Percentiles rank a stretch among this genome's conserved stretches.
Evolutionary conservation across 2,888 invertebrate genomes (phyloP).

Genomic region (Zygothrica quintamaculata): DNA sequence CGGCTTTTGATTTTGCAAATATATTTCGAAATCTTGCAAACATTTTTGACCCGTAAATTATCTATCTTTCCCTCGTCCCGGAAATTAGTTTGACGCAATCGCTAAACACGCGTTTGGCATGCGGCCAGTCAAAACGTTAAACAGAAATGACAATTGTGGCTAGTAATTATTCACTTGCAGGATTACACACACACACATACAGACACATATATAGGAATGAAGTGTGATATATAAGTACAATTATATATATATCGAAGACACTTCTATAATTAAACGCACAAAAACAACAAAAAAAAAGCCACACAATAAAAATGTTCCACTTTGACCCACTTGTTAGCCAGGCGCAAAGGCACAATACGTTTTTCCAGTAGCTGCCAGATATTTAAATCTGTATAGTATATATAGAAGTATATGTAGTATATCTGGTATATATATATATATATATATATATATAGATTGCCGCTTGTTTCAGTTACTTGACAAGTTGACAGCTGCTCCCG

Average conservation of each 20-base stretch:
- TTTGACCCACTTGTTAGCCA: constrained; percentile 66
- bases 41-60: constrained; percentile 62
- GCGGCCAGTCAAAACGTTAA: constrained; percentile 71
- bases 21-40: constrained; percentile 83
- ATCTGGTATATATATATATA: constrained; percentile 20
- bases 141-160: constrained; percentile 48
- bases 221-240: background rate
- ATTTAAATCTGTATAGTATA: background rate
- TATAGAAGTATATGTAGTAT: background rate
- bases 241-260: constrained; percentile 18
- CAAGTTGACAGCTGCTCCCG: constrained; percentile 45
- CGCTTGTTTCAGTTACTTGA: constrained; percentile 58
- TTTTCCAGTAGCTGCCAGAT: constrained; percentile 49
- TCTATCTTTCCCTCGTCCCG: constrained; percentile 7
- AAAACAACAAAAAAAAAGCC: constrained; percentile 4
- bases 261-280: constrained; percentile 47
- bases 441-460: constrained; percentile 34
- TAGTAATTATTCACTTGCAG: constrained; percentile 49
- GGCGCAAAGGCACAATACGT: constrained; percentile 18
- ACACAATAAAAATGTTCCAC: constrained; percentile 46
- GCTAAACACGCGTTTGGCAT: constrained; percentile 75
- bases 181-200: constrained; percentile 18
- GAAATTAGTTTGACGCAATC: constrained; percentile 60
- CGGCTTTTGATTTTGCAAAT: constrained; percentile 77
- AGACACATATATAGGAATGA: background rate